Conservation (phyloP, 2,888 invertebrate species). For the Therioaphis trifolii region DNA sequence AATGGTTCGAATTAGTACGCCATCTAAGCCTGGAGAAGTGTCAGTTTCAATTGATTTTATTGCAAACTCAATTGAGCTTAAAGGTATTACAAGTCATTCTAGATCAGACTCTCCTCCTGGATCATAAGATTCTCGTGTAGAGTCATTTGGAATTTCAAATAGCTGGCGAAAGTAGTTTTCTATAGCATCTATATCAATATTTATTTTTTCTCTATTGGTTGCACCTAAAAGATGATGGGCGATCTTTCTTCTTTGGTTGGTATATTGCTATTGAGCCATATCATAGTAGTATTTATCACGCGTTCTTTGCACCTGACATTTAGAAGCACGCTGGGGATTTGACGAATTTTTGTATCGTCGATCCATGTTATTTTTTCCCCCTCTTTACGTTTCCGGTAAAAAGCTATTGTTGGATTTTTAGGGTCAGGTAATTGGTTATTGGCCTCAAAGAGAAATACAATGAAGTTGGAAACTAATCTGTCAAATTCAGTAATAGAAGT, state of each 20-base stretch:
- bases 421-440: conserved; percentile 2
- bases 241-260: background rate
- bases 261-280: background rate
- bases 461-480: conserved; percentile 7
- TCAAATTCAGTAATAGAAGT: conserved; percentile 1
- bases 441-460: conserved; percentile 1
- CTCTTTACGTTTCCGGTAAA: background rate
- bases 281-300: too few species aligned
- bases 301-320: too few species aligned
- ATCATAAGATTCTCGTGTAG: background rate
- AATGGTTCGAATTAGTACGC: background rate
- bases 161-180: background rate
- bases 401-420: background rate
- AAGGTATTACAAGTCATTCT: background rate
- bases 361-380: conserved; percentile 6
- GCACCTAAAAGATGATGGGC: background rate
- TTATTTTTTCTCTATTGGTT: background rate
- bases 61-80: background rate
- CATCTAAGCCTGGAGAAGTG: background rate
- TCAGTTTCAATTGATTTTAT: background rate
- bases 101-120: background rate
- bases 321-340: too few species aligned
- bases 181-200: background rate
- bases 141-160: background rate
- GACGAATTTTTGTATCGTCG: conserved; percentile 8